A percentile compares a stretch with the other conserved stretches of the same genome.
These are phyloP conservation scores for Heliconius charithonia DNA, from an alignment of 2,888 invertebrate genomes.

Conservation along the genomic window DNA sequence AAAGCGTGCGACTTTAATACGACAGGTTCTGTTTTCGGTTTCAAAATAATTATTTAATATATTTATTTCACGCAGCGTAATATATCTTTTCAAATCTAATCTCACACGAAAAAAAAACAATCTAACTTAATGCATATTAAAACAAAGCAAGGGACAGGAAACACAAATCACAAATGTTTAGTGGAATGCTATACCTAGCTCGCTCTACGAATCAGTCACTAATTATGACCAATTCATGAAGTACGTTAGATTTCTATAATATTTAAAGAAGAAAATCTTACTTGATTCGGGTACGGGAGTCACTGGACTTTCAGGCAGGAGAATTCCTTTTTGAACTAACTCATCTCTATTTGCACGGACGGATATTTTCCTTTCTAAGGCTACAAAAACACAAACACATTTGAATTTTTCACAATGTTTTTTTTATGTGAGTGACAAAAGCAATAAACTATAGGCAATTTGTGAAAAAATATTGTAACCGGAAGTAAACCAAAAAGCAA, in stretches of 20 bases:
- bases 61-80: not conserved
- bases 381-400: constrained; percentile 75
- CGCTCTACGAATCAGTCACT: not conserved
- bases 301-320: constrained; percentile 94
- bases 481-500: not conserved
- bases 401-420: not conserved
- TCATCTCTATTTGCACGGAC: constrained; percentile 99
- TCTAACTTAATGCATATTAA: no score
- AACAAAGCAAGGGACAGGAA: not conserved
- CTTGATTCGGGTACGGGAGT: constrained; percentile 93
- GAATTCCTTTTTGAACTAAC: constrained; percentile 97
- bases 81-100: not conserved
- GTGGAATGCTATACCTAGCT: not conserved
- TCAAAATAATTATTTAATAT: no score
- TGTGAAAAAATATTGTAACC: not conserved
- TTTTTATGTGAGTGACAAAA: not conserved
- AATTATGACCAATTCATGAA: not conserved
- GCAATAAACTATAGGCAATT: not conserved
- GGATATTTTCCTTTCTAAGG: constrained; percentile 98
- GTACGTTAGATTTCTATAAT: not conserved
- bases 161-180: no score
- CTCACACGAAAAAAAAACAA: not conserved
- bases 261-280: constrained; percentile 69
- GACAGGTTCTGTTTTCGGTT: no score
- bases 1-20: no score